phyloP scores from a whole-genome alignment of 2,888 invertebrate species.

The Hyposoter dolosus region DNA sequence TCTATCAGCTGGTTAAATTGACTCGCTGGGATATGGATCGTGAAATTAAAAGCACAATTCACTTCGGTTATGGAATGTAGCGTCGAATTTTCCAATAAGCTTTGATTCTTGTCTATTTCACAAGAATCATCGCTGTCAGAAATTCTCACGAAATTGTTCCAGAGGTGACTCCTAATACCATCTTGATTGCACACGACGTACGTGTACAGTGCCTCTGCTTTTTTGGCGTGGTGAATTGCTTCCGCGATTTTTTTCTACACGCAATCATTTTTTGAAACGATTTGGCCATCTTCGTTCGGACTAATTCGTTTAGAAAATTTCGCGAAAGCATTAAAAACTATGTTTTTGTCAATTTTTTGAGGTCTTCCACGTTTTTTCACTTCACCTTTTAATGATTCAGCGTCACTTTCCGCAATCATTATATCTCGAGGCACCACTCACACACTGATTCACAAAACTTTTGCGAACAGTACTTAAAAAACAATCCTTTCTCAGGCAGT shows the following conservation, averaged over 20 bases:
- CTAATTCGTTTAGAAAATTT: slow-evolving; percentile 43
- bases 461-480: too few species aligned
- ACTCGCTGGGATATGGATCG: slow-evolving; percentile 26
- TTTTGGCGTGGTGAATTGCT: slow-evolving; percentile 34
- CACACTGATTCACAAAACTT: neutral
- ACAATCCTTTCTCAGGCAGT: neutral
- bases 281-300: slow-evolving; percentile 20
- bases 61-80: slow-evolving; percentile 2
- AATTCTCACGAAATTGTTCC: slow-evolving; percentile 22
- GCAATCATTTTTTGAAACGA: slow-evolving; percentile 25
- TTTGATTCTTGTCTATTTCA: neutral
- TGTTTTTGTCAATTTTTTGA: slow-evolving; percentile 30
- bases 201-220: slow-evolving; percentile 36
- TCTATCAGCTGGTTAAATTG: slow-evolving; percentile 44
- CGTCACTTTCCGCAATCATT: neutral
- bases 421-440: slow-evolving; percentile 1
- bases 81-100: slow-evolving; percentile 22
- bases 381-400: neutral
- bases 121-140: slow-evolving; percentile 6
- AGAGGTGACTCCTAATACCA: slow-evolving; percentile 23
- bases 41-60: slow-evolving; percentile 10
- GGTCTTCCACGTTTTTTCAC: slow-evolving; percentile 39
- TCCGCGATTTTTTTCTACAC: slow-evolving; percentile 35
- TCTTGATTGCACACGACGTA: slow-evolving; percentile 54
- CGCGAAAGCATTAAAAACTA: neutral